Evolutionary conservation across 2,113 vertebrate species (phyloP).

Genomic region (Anolis carolinensis): DNA sequence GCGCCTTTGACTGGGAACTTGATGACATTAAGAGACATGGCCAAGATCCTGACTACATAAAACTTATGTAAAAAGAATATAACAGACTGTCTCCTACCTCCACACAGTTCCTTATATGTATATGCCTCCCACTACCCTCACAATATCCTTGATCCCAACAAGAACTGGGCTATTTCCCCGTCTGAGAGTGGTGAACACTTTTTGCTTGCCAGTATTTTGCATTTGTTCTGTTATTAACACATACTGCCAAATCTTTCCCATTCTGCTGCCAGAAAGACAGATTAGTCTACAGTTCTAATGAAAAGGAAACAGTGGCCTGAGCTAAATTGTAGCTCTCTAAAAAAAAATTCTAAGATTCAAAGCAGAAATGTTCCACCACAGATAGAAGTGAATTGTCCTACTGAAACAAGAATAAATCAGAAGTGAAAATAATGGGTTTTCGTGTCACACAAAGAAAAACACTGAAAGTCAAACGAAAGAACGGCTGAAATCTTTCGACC

Average conservation of each 20-base stretch:
- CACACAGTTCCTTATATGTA: no score
- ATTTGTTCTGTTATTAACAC: neutral
- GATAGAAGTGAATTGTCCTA: neutral
- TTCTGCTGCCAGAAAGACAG: neutral
- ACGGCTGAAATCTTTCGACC: no score
- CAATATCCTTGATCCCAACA: no score
- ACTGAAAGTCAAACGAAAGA: neutral
- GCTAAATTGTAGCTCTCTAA: neutral
- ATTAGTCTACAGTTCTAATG: neutral
- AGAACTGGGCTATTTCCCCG: no score
- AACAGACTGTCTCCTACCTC: no score
- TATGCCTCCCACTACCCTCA: no score
- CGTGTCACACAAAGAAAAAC: neutral
- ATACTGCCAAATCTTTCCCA: neutral
- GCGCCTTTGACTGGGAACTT: no score
- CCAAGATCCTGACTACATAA: no score
- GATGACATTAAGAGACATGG: no score
- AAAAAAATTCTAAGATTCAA: neutral
- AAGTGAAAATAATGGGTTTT: neutral
- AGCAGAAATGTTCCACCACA: neutral
- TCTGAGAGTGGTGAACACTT: neutral
- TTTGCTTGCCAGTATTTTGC: neutral
- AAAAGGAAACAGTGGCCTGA: neutral
- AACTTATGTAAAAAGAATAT: no score
- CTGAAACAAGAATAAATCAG: neutral